A percentile compares a stretch with the other conserved stretches of the same genome.
These are phyloP conservation scores for Percopsis omiscomaycus DNA, from an alignment of 2,797 vertebrate genomes.

Conservation along the genomic window DNA sequence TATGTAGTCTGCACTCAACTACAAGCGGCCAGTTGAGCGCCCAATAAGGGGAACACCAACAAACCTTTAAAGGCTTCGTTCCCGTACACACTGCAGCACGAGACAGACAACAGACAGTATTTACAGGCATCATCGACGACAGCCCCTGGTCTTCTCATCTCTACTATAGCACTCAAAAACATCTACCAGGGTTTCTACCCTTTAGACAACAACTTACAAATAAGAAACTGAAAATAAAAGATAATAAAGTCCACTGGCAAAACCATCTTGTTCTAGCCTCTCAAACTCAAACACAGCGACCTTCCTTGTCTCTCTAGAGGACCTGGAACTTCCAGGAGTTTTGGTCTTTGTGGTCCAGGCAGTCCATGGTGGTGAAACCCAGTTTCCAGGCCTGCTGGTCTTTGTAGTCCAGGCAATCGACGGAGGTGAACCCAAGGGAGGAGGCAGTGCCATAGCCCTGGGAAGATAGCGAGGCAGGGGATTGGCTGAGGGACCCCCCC, in stretches of 20 bases:
- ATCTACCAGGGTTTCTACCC: conserved; percentile 41
- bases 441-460: conserved; percentile 83
- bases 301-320: conserved; percentile 71
- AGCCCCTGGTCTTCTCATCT: conserved; percentile 31
- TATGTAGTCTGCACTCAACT: conserved; percentile 13
- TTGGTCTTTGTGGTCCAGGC: conserved; percentile 91
- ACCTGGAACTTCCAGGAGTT: conserved; percentile 94
- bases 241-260: conserved; percentile 34
- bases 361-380: conserved; percentile 88
- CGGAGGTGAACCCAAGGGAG: conserved; percentile 82
- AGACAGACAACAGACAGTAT: conserved; percentile 24
- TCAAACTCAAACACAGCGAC: conserved; percentile 9
- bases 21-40: neutral
- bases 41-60: conserved; percentile 12
- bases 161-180: conserved; percentile 21
- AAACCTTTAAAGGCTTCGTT: conserved; percentile 45
- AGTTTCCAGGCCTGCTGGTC: conserved; percentile 91
- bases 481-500: conserved; percentile 85
- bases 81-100: conserved; percentile 25
- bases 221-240: conserved; percentile 43
- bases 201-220: conserved; percentile 54
- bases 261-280: conserved; percentile 34
- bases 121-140: conserved; percentile 28
- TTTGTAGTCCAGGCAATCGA: conserved; percentile 93
- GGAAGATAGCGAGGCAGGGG: conserved; percentile 84